A percentile compares a stretch with the other conserved stretches of the same genome.
Evolutionary conservation across 2,797 vertebrate genomes (phyloP).

Genomic region (Agapornis canus): DNA sequence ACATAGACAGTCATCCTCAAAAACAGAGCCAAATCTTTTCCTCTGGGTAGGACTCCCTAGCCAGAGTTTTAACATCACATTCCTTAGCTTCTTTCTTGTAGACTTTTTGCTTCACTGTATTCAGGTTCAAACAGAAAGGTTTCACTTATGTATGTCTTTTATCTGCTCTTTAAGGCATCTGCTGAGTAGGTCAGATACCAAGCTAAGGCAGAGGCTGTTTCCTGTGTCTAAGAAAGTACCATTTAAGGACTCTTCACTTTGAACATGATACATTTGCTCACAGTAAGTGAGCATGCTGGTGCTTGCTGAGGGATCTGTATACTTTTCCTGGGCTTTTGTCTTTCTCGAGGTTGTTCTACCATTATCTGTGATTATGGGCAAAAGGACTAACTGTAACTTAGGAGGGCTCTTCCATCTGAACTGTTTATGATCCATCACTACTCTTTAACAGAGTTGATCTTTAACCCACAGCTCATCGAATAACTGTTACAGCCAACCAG

Average conservation of each 20-base stretch:
- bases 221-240: not conserved
- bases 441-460: not conserved
- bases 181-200: not conserved
- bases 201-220: not conserved
- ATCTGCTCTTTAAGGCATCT: not conserved
- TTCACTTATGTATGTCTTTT: not conserved
- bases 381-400: not conserved
- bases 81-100: not conserved
- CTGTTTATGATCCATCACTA: not conserved
- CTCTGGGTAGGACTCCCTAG: not conserved
- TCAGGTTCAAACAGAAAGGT: not conserved
- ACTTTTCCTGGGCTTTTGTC: not conserved
- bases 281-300: not conserved
- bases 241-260: not conserved
- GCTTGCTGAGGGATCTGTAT: not conserved
- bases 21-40: not conserved
- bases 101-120: not conserved
- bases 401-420: not conserved
- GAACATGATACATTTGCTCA: not conserved
- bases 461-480: not conserved
- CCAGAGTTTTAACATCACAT: not conserved
- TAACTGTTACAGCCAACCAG: not conserved
- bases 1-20: rapidly evolving
- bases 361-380: not conserved
- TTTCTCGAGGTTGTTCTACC: not conserved